Percentiles rank a stretch among this genome's conserved stretches.
Conservation (phyloP, 2,113 vertebrate species). For the Labrus mixtus region DNA sequence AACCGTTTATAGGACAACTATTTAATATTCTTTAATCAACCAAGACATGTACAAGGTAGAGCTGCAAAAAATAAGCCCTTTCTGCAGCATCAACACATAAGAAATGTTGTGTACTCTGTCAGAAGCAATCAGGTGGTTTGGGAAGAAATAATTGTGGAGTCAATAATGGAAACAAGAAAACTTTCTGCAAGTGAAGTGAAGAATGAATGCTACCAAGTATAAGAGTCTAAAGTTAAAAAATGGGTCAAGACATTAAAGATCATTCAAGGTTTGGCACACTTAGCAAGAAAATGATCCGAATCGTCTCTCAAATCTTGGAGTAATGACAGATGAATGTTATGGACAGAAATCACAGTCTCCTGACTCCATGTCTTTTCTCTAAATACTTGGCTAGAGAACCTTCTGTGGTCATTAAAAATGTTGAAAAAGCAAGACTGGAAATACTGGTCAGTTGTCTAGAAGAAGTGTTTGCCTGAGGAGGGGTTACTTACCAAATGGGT, state of each 20-base stretch:
- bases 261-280: too few relatives aligned
- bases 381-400: too few relatives aligned
- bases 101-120: too few relatives aligned
- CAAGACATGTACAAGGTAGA: too few relatives aligned
- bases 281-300: not conserved
- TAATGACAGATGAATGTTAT: not conserved
- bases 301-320: not conserved
- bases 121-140: too few relatives aligned
- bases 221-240: not conserved
- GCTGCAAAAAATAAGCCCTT: too few relatives aligned
- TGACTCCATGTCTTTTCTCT: not conserved
- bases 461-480: not conserved
- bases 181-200: not conserved
- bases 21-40: too few relatives aligned
- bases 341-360: not conserved
- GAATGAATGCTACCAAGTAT: not conserved
- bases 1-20: too few relatives aligned
- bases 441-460: not conserved
- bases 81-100: too few relatives aligned
- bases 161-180: not conserved
- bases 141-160: not conserved
- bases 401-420: not conserved
- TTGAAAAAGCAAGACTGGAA: not conserved
- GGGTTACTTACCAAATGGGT: not conserved
- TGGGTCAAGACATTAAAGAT: too few relatives aligned